Percentiles rank a stretch among this genome's conserved stretches.
Conservation (phyloP, 2,113 vertebrate species). For the Ochotona curzoniae region DNA sequence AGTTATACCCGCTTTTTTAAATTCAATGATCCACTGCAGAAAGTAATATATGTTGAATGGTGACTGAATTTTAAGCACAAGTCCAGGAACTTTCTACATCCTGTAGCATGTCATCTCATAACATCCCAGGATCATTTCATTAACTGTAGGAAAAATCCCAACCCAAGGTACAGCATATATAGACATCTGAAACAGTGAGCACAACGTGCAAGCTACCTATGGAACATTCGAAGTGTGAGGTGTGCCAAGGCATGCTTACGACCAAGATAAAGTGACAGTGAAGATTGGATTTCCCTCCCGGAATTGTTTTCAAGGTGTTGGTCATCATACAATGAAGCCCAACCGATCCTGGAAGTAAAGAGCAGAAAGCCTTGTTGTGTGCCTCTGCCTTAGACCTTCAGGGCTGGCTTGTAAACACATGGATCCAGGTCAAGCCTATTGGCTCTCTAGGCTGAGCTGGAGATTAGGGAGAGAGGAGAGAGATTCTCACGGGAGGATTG, state of each 20-base stretch:
- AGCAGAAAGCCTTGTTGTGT: neutral
- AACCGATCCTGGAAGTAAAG: neutral
- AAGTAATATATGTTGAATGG: neutral
- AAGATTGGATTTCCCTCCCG: neutral
- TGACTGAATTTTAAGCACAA: neutral
- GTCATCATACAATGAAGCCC: neutral
- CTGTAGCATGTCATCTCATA: neutral
- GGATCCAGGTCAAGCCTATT: neutral
- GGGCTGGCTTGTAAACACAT: neutral
- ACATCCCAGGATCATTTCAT: neutral
- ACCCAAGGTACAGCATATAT: neutral
- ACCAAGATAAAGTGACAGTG: neutral
- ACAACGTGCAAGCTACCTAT: neutral
- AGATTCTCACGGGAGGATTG: neutral
- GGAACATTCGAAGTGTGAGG: neutral
- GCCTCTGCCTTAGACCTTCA: neutral
- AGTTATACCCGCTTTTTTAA: neutral
- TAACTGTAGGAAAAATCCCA: neutral
- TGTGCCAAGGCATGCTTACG: neutral
- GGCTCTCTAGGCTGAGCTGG: neutral
- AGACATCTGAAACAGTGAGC: neutral
- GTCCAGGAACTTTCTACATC: neutral
- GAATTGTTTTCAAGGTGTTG: neutral
- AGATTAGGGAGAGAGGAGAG: neutral
- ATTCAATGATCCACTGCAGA: neutral